Conservation (phyloP, 2,888 invertebrate genomes). For the Agonopterix subpropinquella region DNA sequence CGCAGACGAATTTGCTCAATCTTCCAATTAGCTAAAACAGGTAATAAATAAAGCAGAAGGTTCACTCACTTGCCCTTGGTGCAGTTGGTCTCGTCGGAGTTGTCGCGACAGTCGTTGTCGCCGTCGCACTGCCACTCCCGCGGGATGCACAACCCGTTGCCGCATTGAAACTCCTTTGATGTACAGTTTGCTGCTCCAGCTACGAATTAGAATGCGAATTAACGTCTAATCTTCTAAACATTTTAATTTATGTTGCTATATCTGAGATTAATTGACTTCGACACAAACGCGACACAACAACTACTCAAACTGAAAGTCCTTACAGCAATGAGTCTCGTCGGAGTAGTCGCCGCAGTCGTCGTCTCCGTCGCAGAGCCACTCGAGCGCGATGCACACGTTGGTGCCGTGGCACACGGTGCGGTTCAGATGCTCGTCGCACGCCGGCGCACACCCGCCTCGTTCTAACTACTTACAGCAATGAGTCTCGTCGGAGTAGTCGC, state of each 20-base stretch:
- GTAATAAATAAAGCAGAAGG: not conserved
- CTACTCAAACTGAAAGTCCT: no score
- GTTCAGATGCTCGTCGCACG: conserved; percentile 64
- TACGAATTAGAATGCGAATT: conserved; percentile 9
- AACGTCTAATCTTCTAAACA: no score
- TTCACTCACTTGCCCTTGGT: conserved; percentile 77
- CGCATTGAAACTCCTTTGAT: conserved; percentile 83
- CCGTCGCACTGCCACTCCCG: conserved; percentile 85
- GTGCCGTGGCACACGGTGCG: conserved; percentile 83
- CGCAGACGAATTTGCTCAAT: no score
- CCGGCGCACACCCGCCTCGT: conserved; percentile 82
- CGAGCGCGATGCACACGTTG: conserved; percentile 82
- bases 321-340: conserved; percentile 87
- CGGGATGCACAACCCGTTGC: conserved; percentile 86
- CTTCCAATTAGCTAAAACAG: no score
- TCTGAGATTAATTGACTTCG: no score
- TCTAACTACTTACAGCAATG: conserved; percentile 84
- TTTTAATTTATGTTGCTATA: no score
- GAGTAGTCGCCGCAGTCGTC: conserved; percentile 89
- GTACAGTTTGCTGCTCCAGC: conserved; percentile 77
- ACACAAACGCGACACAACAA: no score
- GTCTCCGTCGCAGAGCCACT: conserved; percentile 88
- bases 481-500: conserved; percentile 87
- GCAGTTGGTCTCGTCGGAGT: conserved; percentile 86
- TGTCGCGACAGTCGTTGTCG: conserved; percentile 88